Base-by-base conservation (phyloP, 2,888 invertebrate genomes). In the Papilio elwesi region DNA sequence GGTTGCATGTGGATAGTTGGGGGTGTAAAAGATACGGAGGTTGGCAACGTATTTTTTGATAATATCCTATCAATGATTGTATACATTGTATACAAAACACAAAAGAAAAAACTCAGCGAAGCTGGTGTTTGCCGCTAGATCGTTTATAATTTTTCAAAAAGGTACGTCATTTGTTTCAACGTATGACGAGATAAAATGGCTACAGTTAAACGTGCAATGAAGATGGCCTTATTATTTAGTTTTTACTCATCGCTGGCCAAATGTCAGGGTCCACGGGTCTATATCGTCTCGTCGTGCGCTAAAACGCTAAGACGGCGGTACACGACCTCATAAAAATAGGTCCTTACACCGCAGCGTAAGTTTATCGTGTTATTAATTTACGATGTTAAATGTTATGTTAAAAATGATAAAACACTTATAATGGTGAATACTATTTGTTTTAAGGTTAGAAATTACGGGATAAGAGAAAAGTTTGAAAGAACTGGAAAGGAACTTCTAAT, bases 221-320 rank as follows among this genome's bases (percentile, higher is more conserved):
- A 72, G 68, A 73, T 48, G 47, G 38, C 57, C 64, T 72, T 72
- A 75, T 70, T 74, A 74, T 66, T 69, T 70, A 72, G 69, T 80
- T 82, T 79, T 78, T 78, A 76, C 74, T 71, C 70, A 69, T 76
- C 75, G 76, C 74, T 74, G 75, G 76, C 80, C 83, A 88, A 90
- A 90, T 88, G 90, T 89, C 90, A 89, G 66, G 87, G 87, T 75
- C 81, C 76, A 68, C 77, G 70, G 76, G 75, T 77, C 77, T 78
- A 76, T 80, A 74, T 80, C 81, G 38, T 73, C 36, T 51, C 80
- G 78, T 80, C 76, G 57, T 82, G 43, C 43, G 43, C 43, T 43
- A 43, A 26, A 4, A 26, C 26, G 76, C 70, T 78, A 79, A 81
- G 80, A 80, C 79, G n/a, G 62, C 52, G 68, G 72, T 68, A 76